Base-by-base conservation (phyloP, 2,888 invertebrate genomes). In the Dromius quadrimaculatus region DNA sequence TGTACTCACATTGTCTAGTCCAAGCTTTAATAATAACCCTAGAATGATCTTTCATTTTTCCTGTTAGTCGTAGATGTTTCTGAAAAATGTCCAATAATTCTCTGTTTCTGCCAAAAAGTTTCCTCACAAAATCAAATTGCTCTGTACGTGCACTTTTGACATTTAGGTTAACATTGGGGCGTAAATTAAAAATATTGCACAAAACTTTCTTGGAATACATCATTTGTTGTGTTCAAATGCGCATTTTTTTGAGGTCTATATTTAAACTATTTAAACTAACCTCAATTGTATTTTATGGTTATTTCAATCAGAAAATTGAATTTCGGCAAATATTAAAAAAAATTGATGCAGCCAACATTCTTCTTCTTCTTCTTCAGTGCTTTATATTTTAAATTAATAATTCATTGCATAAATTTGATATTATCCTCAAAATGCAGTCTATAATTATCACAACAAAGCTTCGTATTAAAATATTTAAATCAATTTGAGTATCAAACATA, bases 1-100 rank as follows among this genome's bases (percentile, higher is more conserved):
- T 85, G 74, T 85, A 86, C 78, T 86, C 86, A 74, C 85, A 86
- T 73, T 87, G 86, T 74, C 84, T 83, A 3, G 83, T 80, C 86
- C 87, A 87, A 69, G 85, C 80, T 73, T 83, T 83, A 41, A 87
- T 79, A 1, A 86, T 83, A 66, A 82, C 84, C 41, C 83, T 80
- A 2, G 85, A 85, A 69, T 84, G 83, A 74, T 81, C 81, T 76
- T 84, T 85, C 17, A 86, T 79, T 72, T 80, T 76, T 65, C 75
- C 74, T 71, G 74, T 78, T 68, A 72, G 59, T 1, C 11, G 19
- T 50, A 41, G 4, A 11, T 28, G 62, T 23, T 62, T 38, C 11
- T 20, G 17, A 8, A 70, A 9, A 5, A 62, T 19, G 34, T 70
- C 50, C 6, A 23, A 54, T 8, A 70, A 11, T 9, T 22, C 36